A percentile compares a stretch with the other conserved stretches of the same genome.
Evolutionary conservation across 2,797 vertebrate species (phyloP).

Genomic region (Knipowitschia caucasica): DNA sequence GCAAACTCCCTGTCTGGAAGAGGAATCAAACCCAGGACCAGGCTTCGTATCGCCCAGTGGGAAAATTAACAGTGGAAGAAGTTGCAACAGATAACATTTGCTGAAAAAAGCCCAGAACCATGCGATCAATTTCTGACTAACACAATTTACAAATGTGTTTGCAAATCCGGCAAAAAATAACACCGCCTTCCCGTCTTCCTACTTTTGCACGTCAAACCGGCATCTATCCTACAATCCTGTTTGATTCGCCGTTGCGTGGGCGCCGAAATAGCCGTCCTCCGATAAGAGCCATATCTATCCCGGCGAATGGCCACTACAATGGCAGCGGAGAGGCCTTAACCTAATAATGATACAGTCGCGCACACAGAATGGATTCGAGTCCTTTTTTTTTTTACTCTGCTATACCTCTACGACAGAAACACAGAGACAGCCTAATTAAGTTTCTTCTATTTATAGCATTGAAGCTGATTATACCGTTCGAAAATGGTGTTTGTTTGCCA

Average conservation of each 20-base stretch:
- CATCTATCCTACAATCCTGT: constrained; percentile 40
- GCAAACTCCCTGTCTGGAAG: no score
- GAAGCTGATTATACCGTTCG: constrained; percentile 74
- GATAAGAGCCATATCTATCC: constrained; percentile 76
- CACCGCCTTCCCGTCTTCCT: constrained; percentile 14
- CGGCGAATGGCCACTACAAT: constrained; percentile 65
- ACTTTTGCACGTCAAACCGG: background rate
- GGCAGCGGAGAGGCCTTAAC: constrained; percentile 73
- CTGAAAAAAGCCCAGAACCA: constrained; percentile 12
- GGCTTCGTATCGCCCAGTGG: no score
- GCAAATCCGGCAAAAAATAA: constrained; percentile 26
- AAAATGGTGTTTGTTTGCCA: constrained; percentile 72
- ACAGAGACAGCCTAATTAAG: constrained; percentile 66
- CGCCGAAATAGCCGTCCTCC: constrained; percentile 69
- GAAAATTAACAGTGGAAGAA: background rate
- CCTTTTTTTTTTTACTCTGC: constrained; percentile 44
- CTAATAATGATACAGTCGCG: constrained; percentile 70
- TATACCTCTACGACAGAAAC: constrained; percentile 16
- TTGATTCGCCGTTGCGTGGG: constrained; percentile 71
- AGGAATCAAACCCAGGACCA: no score
- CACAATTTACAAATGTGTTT: constrained; percentile 33
- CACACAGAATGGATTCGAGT: constrained; percentile 35
- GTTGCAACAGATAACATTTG: background rate
- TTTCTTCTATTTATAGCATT: constrained; percentile 77
- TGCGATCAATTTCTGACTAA: constrained; percentile 45